Percentiles rank a stretch among this genome's conserved stretches.
phyloP scores from a whole-genome alignment of 2,888 invertebrate species.

The Pandemis corylana region DNA sequence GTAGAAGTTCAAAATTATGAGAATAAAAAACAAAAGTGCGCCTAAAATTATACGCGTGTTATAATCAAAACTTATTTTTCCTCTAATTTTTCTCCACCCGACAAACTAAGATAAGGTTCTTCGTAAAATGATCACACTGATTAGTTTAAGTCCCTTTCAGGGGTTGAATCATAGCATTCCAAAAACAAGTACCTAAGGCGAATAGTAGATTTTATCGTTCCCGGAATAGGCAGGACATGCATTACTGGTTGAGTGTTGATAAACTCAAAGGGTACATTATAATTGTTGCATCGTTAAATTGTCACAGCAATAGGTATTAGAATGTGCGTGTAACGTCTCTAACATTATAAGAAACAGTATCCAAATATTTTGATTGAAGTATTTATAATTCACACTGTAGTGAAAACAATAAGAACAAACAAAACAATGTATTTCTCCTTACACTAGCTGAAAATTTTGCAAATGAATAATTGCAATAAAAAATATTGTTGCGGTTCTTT shows the following conservation, averaged over 20 bases:
- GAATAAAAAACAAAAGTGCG: not conserved
- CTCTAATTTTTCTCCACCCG: not conserved
- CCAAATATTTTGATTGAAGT: no score
- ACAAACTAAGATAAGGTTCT: conserved; percentile 16
- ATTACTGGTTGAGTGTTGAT: conserved; percentile 1
- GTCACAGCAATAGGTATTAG: no score
- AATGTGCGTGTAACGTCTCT: no score
- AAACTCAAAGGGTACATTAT: not conserved
- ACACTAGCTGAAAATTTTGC: no score
- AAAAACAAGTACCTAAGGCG: not conserved
- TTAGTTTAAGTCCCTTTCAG: not conserved
- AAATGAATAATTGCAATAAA: no score
- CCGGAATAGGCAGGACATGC: conserved; percentile 1
- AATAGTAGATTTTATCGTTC: not conserved
- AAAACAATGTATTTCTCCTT: no score
- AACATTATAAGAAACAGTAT: no score
- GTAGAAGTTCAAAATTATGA: conserved; percentile 1
- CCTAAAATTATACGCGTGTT: not conserved
- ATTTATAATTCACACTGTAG: no score
- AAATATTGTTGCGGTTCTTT: no score
- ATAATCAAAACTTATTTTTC: not conserved
- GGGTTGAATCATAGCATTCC: not conserved
- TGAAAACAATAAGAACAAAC: no score
- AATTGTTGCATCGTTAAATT: no score
- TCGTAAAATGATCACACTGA: not conserved